Percentiles rank a stretch among this genome's conserved stretches.
These are phyloP conservation scores for Aleiodes testaceus DNA, from an alignment of 2,888 invertebrate genomes.

Conservation along the genomic window DNA sequence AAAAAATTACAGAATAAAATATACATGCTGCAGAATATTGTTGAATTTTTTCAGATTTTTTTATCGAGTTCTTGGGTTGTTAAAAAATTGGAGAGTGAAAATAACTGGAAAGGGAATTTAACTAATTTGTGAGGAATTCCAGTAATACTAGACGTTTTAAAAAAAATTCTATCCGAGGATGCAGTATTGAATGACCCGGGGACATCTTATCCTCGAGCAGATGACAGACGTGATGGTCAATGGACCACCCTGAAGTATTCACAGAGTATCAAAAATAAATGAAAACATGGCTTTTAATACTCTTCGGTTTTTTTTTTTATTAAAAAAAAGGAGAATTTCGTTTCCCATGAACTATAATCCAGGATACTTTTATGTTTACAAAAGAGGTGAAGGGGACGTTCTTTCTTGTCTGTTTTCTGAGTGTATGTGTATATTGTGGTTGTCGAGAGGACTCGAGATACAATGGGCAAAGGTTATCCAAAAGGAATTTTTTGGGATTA, in stretches of 20 bases:
- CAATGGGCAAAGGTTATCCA: conserved; percentile 16
- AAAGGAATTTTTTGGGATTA: conserved; percentile 23
- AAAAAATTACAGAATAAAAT: background rate
- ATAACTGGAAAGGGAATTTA: background rate
- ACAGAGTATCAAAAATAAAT: conserved; percentile 42
- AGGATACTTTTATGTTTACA: conserved; percentile 33
- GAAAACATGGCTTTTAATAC: conserved; percentile 8
- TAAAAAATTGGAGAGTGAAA: background rate
- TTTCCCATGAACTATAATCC: conserved; percentile 27
- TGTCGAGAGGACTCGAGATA: conserved; percentile 2
- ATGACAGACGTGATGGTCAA: conserved; percentile 70
- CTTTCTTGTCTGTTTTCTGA: background rate
- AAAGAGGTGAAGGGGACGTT: conserved; percentile 11
- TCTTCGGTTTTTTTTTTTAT: background rate
- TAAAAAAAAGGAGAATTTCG: background rate
- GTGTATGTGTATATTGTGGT: background rate
- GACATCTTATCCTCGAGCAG: conserved; percentile 65
- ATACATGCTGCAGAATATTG: too few species aligned
- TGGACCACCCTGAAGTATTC: conserved; percentile 69
- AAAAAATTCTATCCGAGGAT: conserved; percentile 7
- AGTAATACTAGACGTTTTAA: conserved; percentile 28
- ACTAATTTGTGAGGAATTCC: conserved; percentile 6
- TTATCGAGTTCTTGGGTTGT: too few species aligned
- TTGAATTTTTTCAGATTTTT: too few species aligned
- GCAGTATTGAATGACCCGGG: conserved; percentile 42